Percentiles rank a stretch among this genome's conserved stretches.
phyloP scores from a whole-genome alignment of 1,140 invertebrate species.

The Epicauta chinensis region DNA sequence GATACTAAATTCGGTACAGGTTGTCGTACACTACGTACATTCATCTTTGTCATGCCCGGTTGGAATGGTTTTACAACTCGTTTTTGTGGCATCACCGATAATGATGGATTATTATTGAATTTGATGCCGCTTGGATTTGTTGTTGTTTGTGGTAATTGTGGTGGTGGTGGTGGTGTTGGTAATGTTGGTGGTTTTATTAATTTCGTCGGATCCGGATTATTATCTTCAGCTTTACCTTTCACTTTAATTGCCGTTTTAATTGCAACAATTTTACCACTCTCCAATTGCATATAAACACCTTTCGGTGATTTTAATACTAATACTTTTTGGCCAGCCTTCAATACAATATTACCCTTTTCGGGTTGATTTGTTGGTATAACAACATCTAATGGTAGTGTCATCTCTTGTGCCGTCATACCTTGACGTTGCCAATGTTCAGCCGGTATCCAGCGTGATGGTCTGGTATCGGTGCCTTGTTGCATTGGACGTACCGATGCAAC shows the following conservation, averaged over 20 bases:
- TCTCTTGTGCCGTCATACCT: conserved; percentile 91
- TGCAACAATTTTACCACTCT: conserved; percentile 95
- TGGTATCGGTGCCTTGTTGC: conserved; percentile 34
- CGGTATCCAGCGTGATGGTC: conserved; percentile 60
- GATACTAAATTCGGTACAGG: conserved; percentile 38
- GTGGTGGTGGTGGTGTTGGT: conserved; percentile 27
- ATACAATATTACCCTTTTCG: conserved; percentile 77
- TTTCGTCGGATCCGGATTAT: conserved; percentile 26
- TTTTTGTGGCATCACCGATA: conserved; percentile 55
- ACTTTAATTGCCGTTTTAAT: conserved; percentile 72
- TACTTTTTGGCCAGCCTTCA: conserved; percentile 88
- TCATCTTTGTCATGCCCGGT: conserved; percentile 35
- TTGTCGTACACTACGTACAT: conserved; percentile 39
- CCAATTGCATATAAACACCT: conserved; percentile 91
- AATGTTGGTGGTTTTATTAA: conserved; percentile 7
- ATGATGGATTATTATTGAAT: conserved; percentile 49
- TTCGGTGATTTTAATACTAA: conserved; percentile 91
- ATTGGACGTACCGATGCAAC: conserved; percentile 52
- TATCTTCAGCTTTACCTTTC: conserved; percentile 55
- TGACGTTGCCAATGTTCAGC: conserved; percentile 84
- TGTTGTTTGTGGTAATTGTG: conserved; percentile 44
- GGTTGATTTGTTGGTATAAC: conserved; percentile 87
- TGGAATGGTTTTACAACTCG: conserved; percentile 36
- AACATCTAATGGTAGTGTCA: conserved; percentile 87
- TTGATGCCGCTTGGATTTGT: conserved; percentile 43